Conservation (phyloP, 2,888 invertebrate genomes). For the Agriopis marginaria region DNA sequence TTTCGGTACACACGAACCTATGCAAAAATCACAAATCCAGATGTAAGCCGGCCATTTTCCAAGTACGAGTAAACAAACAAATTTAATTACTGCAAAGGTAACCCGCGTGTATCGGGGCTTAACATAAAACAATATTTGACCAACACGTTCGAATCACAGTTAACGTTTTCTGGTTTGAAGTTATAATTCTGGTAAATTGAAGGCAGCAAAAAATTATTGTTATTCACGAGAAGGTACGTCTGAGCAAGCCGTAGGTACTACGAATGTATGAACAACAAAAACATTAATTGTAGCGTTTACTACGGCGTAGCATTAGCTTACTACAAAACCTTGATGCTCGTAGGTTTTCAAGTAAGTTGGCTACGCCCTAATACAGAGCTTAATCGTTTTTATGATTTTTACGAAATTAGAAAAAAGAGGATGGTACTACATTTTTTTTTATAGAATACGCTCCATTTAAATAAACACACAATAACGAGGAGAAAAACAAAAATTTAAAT, state of each 20-base stretch:
- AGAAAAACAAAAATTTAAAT: slow-evolving; percentile 8
- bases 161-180: slow-evolving; percentile 9
- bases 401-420: neutral
- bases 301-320: slow-evolving; percentile 1
- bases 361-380: neutral
- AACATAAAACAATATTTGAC: slow-evolving; percentile 24
- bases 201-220: neutral
- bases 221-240: neutral
- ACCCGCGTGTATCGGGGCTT: slow-evolving; percentile 12
- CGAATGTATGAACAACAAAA: too few relatives aligned
- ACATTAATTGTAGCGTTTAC: neutral
- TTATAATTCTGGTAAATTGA: slow-evolving; percentile 11
- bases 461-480: slow-evolving; percentile 8
- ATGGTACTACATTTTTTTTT: neutral
- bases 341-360: too few relatives aligned
- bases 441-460: slow-evolving; percentile 1
- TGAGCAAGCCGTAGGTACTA: neutral
- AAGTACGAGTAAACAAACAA: slow-evolving; percentile 64
- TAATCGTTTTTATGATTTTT: neutral
- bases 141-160: slow-evolving; percentile 25
- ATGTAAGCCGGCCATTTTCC: slow-evolving; percentile 53
- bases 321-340: neutral
- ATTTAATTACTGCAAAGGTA: slow-evolving; percentile 64
- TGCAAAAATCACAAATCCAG: slow-evolving; percentile 61
- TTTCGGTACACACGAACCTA: slow-evolving; percentile 56